Evolutionary conservation across 2,113 vertebrate species (phyloP).

Genomic region (Rallus limicola): DNA sequence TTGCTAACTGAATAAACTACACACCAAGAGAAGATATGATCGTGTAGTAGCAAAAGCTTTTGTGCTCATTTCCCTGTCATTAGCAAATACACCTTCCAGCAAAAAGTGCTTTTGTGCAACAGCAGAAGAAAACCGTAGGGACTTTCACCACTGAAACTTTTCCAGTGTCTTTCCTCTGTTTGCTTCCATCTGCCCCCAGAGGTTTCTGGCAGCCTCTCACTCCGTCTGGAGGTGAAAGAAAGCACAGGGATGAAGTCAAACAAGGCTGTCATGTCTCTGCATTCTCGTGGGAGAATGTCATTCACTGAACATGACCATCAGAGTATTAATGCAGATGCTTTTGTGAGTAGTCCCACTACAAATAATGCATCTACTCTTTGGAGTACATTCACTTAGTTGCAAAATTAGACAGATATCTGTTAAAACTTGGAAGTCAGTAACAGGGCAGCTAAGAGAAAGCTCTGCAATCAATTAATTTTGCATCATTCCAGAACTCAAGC

Average conservation of each 20-base stretch:
- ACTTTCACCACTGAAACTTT: background rate
- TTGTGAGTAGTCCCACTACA: background rate
- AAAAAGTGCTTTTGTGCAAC: background rate
- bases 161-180: background rate
- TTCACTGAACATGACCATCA: background rate
- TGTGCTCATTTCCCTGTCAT: background rate
- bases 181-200: background rate
- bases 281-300: background rate
- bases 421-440: background rate
- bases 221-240: background rate
- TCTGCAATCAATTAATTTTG: background rate
- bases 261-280: background rate
- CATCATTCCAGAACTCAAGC: background rate
- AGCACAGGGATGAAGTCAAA: background rate
- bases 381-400: background rate
- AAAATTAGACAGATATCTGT: background rate
- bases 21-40: background rate
- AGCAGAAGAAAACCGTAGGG: background rate
- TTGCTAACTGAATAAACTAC: background rate
- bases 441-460: background rate
- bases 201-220: background rate
- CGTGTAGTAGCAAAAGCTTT: background rate
- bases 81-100: background rate
- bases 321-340: background rate
- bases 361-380: background rate